Percentiles rank a stretch among this genome's conserved stretches.
These are phyloP conservation scores for Platyura marginata DNA, from an alignment of 1,140 invertebrate species.

Conservation along the genomic window DNA sequence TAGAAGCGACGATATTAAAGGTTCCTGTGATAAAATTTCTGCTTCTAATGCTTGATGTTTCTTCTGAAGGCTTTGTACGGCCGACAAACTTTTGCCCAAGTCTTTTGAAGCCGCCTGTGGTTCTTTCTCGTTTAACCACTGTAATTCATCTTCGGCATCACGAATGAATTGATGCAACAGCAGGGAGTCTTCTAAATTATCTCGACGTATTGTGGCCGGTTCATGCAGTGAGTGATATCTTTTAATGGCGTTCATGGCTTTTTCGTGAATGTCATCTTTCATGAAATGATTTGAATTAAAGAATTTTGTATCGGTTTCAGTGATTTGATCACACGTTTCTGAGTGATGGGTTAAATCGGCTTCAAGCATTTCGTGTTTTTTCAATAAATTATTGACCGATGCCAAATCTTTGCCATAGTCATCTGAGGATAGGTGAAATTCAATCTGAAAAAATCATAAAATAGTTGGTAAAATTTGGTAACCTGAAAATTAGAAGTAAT, in stretches of 20 bases:
- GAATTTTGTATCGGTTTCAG: slow-evolving; percentile 54
- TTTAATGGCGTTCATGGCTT: slow-evolving; percentile 46
- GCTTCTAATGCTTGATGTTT: slow-evolving; percentile 80
- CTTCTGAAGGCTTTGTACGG: slow-evolving; percentile 92
- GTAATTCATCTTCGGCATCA: slow-evolving; percentile 71
- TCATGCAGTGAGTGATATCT: slow-evolving; percentile 70
- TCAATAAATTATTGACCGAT: slow-evolving; percentile 65
- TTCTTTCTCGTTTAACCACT: slow-evolving; percentile 75
- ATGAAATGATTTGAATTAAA: slow-evolving; percentile 64
- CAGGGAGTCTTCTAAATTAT: slow-evolving; percentile 76
- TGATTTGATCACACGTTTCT: slow-evolving; percentile 57
- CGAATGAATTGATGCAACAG: slow-evolving; percentile 68
- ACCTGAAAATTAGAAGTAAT: no score
- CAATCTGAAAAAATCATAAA: slow-evolving; percentile 5
- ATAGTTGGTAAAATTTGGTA: no score
- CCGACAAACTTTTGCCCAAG: slow-evolving; percentile 52
- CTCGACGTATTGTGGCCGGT: slow-evolving; percentile 72
- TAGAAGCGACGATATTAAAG: slow-evolving; percentile 50
- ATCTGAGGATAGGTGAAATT: slow-evolving; percentile 24
- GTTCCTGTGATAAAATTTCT: slow-evolving; percentile 63
- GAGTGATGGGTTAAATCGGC: slow-evolving; percentile 61
- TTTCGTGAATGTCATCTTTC: slow-evolving; percentile 60
- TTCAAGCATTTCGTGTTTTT: slow-evolving; percentile 67
- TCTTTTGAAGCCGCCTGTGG: slow-evolving; percentile 61
- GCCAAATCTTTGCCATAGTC: slow-evolving; percentile 55